Evolutionary conservation across 2,113 vertebrate species (phyloP), one percentile per base, ranked within the genome.

Genomic region (Gymnarchus niloticus): DNA sequence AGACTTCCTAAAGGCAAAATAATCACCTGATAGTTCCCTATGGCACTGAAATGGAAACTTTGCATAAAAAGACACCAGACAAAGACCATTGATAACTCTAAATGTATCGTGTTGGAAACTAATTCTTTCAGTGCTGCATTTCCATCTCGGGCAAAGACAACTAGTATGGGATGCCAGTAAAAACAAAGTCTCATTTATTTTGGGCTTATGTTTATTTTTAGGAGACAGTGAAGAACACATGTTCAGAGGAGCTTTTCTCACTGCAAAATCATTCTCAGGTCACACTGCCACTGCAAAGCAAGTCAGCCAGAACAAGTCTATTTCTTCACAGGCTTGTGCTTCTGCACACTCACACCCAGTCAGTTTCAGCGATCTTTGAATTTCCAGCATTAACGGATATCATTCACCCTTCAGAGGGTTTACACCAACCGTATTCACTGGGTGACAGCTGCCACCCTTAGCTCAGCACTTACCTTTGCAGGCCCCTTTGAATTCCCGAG

Each of bases 401-500:
- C 52, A 54, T 54, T 54, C n/a, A 54, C 14, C 6, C 52, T 14
- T 7, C 52, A 54, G 12, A 54, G 52, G 12, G 19, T 49, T 23
- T 3, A 83, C 9, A 25, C 28, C 51, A 9, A 56, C 52, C 3
- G 51, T 33, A 23, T 1, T 28, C n/a, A 73, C 3, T 25, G 28
- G 6, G 8, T 14, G 17, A 37, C 23, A 6, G 3, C 23, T 7
- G 3, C 76, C 61, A 52, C 49, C 54, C 49, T 76, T 28, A 83
- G 17, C 23, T n/a, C n/a, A 78, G 33, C 0, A 5, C 14, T 3
- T 57, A 86, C 98, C 97, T 96, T 95, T 97, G 92, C 98, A 99
- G 46, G 97, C 95, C 51, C 96, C 95, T 93, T 98, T 97, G 90
- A 99, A 99, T 85, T 98, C 98, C 80, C 94, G 94, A 3, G 98